A percentile compares a stretch with the other conserved stretches of the same genome.
Evolutionary conservation across 2,888 invertebrate species (phyloP).

Genomic region (Athalia circularis): DNA sequence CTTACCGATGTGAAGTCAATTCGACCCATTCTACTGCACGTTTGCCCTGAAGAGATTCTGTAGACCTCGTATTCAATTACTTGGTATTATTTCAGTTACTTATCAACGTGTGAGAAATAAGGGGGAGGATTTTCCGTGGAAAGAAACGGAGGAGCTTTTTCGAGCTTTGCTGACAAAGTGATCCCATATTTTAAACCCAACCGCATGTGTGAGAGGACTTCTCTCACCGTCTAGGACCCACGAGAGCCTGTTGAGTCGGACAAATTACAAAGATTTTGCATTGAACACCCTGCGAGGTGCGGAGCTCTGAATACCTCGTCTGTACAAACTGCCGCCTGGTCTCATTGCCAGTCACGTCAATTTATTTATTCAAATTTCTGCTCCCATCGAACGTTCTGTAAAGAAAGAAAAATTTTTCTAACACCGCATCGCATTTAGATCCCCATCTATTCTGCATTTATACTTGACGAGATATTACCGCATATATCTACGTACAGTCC

Average conservation of each 20-base stretch:
- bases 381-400: neutral
- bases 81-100: slow-evolving; percentile 29
- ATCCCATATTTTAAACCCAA: slow-evolving; percentile 24
- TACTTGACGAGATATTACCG: neutral
- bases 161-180: slow-evolving; percentile 22
- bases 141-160: slow-evolving; percentile 3
- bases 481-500: neutral
- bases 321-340: neutral
- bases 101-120: slow-evolving; percentile 5
- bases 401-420: slow-evolving; percentile 21
- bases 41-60: neutral
- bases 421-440: too few relatives aligned
- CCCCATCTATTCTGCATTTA: too few relatives aligned
- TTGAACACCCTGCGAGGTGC: slow-evolving; percentile 22
- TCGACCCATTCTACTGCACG: neutral
- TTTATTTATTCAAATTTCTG: slow-evolving; percentile 40
- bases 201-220: slow-evolving; percentile 16
- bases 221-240: neutral
- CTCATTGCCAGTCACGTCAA: slow-evolving; percentile 2
- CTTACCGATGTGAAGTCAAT: neutral
- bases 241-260: slow-evolving; percentile 38
- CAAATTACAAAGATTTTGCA: slow-evolving; percentile 41
- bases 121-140: neutral
- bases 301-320: neutral
- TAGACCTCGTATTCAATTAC: slow-evolving; percentile 26